Base-by-base conservation (phyloP, 1,140 invertebrate genomes). In the Meloidogyne hapla region DNA sequence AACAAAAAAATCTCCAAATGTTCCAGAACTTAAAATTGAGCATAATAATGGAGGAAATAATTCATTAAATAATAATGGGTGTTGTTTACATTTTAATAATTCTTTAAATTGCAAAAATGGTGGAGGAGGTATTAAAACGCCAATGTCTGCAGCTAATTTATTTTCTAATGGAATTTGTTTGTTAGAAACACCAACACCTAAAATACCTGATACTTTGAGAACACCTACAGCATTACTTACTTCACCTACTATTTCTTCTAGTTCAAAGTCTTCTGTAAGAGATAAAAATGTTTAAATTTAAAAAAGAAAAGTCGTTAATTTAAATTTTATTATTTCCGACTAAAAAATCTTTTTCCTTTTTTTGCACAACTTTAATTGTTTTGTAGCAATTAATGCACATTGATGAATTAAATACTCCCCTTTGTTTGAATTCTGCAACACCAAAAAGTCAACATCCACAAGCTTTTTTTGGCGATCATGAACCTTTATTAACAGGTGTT, bases 381-480 rank as follows among this genome's bases (percentile, higher is more conserved):
- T 67, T 61, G 23, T 12, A 73, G 71, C 71, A 73, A 63, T 33
- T 73, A 64, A 64, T 81, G 13, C 79, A 80, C 72, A 76, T 70
- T 4, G 83, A 84, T 70, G 83, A 83, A 28, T 73, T 83, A 69
- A 85, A 84, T 66, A 84, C 83, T 38, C 83, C 83, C 13, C 42
- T 85, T 10, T 84, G 79, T 72, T 76, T 85, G n/a, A 84, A 70
- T 64, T 77, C 75, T 28, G 69, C 73, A 26, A 84, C 82, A 15
- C 83, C 84, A n/a, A 85, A 84, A 67, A 80, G 78, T 74, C 68
- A 75, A 23, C 42, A 63, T 71, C 18, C 63, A 25, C 85, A 86
- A 68, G 84, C 84, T 4, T 86, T 86, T 74, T 86, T 86, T 68
- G 85, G 85, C 0, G 85, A 87, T 33, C 80, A 86, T 70, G 85